Evolutionary conservation across 2,888 invertebrate species (phyloP), one percentile per base, ranked within the genome.

Genomic region (Sclerodermus sp.): DNA sequence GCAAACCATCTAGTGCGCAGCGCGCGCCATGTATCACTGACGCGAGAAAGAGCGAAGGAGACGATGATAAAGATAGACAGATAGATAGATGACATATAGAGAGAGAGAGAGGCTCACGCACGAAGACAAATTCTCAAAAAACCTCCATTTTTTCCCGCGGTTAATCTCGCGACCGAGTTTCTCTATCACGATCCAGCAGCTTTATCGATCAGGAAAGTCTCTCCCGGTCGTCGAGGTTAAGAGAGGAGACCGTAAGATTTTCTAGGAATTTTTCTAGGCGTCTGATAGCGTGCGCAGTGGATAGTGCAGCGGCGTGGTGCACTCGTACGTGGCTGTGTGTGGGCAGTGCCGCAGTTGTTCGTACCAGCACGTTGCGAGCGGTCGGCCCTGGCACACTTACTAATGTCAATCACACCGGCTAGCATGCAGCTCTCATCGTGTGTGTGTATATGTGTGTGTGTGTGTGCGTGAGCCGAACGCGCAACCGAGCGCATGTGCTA

Each of bases 361-460:
- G 65, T 70, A 70, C 67, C 71, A 67, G 69, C 60, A 66, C 67
- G 67, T 67, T 70, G 70, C 61, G 72, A 76, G 76, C 73, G 68
- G 76, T 73, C 74, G 77, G 76, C 77, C 77, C 70, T 77, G 77
- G 77, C 77, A 77, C 71, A 77, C 77, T 77, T 77, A 76, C 71
- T 69, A 77, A 77, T 77, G 77, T 77, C 77, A 77, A 77, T 77
- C 77, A 77, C 77, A 77, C 77, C 73, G 68, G 65, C 66, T 64
- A 62, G 68, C 72, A 70, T 69, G 69, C 70, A 72, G 71, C 67
- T 55, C 57, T 53, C 47, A 8, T 46, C 54, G 49, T 59, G 43
- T 58, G 31, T 6, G 42, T 32, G 43, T 13, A 6, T 5, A 23
- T 23, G 8, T 23, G 23, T 23, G 23, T 23, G 8, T 23, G 23